Evolutionary conservation across 2,888 invertebrate species (phyloP).

Genomic region (Limnephilus marmoratus): DNA sequence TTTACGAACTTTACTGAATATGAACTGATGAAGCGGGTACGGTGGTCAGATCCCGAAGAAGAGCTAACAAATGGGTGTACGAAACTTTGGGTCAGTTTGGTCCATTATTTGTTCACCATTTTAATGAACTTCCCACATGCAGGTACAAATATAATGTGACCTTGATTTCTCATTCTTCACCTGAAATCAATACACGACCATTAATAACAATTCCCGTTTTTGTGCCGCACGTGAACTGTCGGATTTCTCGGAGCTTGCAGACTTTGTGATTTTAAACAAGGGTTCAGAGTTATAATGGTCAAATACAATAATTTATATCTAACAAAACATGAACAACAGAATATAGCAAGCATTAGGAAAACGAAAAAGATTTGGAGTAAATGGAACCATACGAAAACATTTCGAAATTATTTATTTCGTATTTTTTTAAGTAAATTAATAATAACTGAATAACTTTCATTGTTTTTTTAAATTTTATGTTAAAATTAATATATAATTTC

Average conservation of each 20-base stretch:
- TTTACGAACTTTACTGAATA: not conserved
- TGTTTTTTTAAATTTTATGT: no score
- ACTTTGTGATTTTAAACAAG: constrained; percentile 2
- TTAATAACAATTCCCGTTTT: constrained; percentile 43
- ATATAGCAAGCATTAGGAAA: not conserved
- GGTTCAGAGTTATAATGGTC: not conserved
- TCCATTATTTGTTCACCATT: constrained; percentile 11
- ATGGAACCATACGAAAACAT: no score
- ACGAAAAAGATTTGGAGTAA: no score
- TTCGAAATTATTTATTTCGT: no score
- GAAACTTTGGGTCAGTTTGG: constrained; percentile 35
- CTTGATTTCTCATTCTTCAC: constrained; percentile 38
- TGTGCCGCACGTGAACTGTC: not conserved
- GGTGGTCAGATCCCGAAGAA: not conserved
- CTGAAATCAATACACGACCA: constrained; percentile 35
- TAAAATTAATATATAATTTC: no score
- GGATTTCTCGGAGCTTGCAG: constrained; percentile 25
- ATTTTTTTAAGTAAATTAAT: no score
- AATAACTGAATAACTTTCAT: no score
- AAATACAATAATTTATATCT: not conserved
- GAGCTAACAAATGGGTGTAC: constrained; percentile 9
- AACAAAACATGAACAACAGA: not conserved
- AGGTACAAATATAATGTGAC: constrained; percentile 24
- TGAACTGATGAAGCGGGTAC: not conserved
- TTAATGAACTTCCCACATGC: constrained; percentile 32